Base-by-base conservation (phyloP, 1,140 invertebrate genomes). In the Chrysoperla carnea region DNA sequence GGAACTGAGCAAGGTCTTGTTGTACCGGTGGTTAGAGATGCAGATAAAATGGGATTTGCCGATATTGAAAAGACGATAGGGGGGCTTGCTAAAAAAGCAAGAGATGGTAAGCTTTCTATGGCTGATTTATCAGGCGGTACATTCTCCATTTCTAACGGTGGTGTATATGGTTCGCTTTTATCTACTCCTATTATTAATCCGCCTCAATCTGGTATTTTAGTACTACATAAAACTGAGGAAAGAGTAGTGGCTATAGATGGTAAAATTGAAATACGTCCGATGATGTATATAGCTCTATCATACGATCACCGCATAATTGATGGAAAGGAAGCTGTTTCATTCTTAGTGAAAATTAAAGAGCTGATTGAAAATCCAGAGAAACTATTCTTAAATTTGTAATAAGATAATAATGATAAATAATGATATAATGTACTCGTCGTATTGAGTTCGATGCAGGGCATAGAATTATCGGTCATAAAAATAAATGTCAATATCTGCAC, bases 271-370 rank as follows among this genome's bases (percentile, higher is more conserved):
- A 48, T 50, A 11, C 31, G 35, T 14, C 50, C 50, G 17, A 51
- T 51, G 46, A 51, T 50, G 48, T 51, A 51, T 37, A 29, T 51
- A 12, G 50, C 48, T 9, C 46, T 49, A n/a, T 48, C 45, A n/a
- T 51, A 51, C 40, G 50, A 51, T 37, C 50, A 51, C 41, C 35
- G 48, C 29, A 40, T 52, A 36, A 43, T 50, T 37, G 46, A 48
- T 42, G 48, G 48, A 12, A 46, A 42, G 39, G 49, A 39, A 39
- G 47, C 52, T 36, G 53, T 54, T 38, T 36, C 3, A 36, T 41
- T 48, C 35, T 7, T 48, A 15, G 36, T 40, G 27, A 39, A 15
- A 9, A 42, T 40, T 23, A 48, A 48, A 43, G 35, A 48, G 29
- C 37, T 36, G 15, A 39, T 48, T 36, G 46, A 48, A 42, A 39